These are phyloP conservation scores for Gallinago paraguaiae DNA, from an alignment of 2,113 vertebrate species.

Conservation along the genomic window DNA sequence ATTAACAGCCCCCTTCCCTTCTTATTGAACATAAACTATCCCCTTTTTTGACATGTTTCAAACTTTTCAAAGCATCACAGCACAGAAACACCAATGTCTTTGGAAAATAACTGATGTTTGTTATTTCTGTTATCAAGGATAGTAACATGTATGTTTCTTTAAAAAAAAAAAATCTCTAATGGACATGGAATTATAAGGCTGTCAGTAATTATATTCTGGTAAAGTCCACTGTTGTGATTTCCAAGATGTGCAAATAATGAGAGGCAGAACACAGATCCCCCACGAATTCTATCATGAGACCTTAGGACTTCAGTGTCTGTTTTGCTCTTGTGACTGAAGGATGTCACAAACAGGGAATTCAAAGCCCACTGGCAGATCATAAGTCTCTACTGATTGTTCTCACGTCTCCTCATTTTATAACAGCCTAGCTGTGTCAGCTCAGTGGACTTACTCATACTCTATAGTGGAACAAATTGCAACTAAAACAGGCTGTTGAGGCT, in stretches of 20 bases:
- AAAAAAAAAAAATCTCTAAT: not conserved
- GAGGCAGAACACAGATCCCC: not conserved
- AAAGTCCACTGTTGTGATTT: not conserved
- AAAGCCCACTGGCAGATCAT: not conserved
- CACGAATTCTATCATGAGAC: not conserved
- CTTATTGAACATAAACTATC: not conserved
- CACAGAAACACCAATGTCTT: not conserved
- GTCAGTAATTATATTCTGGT: not conserved
- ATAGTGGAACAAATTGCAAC: not conserved
- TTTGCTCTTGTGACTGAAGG: constrained; percentile 17
- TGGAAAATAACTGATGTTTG: not conserved
- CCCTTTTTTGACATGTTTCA: not conserved
- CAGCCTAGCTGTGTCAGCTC: not conserved
- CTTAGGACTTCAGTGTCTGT: not conserved
- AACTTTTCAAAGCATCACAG: not conserved
- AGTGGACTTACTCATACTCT: not conserved
- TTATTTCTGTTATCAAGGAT: not conserved
- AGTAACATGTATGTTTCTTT: rapidly evolving
- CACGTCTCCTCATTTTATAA: not conserved
- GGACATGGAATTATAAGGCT: not conserved
- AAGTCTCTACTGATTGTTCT: not conserved
- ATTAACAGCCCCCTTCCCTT: not conserved
- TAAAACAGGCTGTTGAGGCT: not conserved
- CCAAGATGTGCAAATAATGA: not conserved
- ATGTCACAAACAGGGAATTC: constrained; percentile 5